A percentile compares a stretch with the other conserved stretches of the same genome.
These are phyloP conservation scores for Sphenodon punctatus DNA, from an alignment of 2,797 vertebrate species.

Conservation along the genomic window DNA sequence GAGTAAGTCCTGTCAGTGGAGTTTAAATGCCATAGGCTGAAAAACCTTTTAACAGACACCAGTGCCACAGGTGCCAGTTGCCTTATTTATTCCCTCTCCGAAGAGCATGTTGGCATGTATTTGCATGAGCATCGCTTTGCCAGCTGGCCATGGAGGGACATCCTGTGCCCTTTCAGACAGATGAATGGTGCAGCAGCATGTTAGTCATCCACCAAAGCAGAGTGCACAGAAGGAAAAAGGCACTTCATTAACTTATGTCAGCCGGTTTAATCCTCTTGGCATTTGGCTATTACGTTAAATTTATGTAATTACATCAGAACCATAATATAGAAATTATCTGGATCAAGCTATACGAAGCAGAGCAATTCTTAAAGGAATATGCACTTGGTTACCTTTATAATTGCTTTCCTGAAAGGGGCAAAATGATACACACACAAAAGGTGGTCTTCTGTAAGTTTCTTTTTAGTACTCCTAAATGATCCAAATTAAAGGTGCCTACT, in stretches of 20 bases:
- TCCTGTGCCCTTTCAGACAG: constrained; percentile 56
- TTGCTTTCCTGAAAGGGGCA: not conserved
- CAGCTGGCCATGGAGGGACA: constrained; percentile 62
- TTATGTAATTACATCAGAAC: not conserved
- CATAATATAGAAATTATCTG: constrained; percentile 2
- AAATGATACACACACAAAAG: constrained; percentile 2
- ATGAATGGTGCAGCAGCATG: constrained; percentile 39
- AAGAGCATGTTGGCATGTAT: constrained; percentile 29
- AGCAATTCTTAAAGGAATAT: not conserved
- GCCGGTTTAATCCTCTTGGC: constrained; percentile 24
- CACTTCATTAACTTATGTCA: not conserved
- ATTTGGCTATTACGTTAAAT: constrained; percentile 41
- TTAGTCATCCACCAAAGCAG: constrained; percentile 35
- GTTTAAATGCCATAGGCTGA: constrained; percentile 20
- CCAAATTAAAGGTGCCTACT: constrained; percentile 18
- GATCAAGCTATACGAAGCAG: not conserved
- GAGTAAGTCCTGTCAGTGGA: not conserved
- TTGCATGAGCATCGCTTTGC: constrained; percentile 34
- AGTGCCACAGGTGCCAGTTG: constrained; percentile 40
- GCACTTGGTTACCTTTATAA: not conserved
- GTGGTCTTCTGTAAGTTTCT: constrained; percentile 22
- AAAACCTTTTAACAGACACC: constrained; percentile 3
- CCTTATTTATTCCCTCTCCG: constrained; percentile 40
- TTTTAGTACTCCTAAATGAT: constrained; percentile 16
- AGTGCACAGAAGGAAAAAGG: constrained; percentile 16